These are phyloP conservation scores for Coccyzus lansbergi DNA, from an alignment of 2,797 vertebrate genomes.

Conservation along the genomic window DNA sequence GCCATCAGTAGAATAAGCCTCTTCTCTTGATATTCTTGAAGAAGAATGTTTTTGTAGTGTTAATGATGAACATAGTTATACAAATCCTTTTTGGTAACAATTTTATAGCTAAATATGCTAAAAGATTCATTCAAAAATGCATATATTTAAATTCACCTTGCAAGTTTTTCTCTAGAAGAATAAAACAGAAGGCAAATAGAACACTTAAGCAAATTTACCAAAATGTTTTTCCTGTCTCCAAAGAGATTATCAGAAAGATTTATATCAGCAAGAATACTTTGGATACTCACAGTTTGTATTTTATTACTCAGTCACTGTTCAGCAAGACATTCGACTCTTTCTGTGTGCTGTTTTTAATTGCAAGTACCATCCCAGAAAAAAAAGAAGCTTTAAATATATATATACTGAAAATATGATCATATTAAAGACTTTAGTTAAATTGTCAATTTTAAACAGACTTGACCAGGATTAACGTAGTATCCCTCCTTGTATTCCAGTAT, in stretches of 20 bases:
- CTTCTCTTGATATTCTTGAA: neutral
- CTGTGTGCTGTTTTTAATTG: neutral
- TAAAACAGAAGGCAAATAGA: neutral
- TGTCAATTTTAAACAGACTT: neutral
- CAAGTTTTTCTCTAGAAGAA: neutral
- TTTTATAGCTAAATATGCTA: neutral
- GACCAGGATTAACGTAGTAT: neutral
- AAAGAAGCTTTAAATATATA: neutral
- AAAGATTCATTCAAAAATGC: no score
- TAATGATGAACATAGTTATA: neutral
- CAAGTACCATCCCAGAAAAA: neutral
- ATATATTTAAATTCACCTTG: neutral
- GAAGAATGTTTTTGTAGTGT: neutral
- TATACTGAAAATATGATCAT: neutral
- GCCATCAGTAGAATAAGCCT: neutral
- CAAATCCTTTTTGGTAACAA: neutral
- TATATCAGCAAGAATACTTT: neutral
- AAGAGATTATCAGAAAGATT: neutral
- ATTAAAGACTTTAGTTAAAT: neutral
- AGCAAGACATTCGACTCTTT: neutral
- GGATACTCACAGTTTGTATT: neutral
- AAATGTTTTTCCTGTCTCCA: neutral
- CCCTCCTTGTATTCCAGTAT: neutral
- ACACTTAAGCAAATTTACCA: neutral
- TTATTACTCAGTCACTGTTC: neutral